Evolutionary conservation across 1,140 invertebrate genomes (phyloP), one percentile per base, ranked within the genome.

Genomic region (Lepidurus couesii): DNA sequence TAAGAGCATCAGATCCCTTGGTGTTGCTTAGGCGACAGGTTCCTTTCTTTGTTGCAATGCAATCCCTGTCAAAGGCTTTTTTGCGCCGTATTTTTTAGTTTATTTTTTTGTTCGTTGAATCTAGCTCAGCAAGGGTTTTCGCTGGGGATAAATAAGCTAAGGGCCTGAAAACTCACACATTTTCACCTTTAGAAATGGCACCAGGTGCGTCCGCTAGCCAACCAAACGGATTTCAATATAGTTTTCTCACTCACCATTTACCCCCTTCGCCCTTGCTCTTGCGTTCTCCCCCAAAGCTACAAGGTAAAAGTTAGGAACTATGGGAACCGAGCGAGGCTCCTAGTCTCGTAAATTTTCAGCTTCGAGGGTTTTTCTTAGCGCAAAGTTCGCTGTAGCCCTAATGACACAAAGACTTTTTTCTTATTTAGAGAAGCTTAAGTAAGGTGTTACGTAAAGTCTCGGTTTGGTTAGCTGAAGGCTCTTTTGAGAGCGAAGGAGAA

Each of bases 1-100:
- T n/a, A 21, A 65, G 16, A 65, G 13, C 53, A 13, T 65, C 16
- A 21, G 5, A 7, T 65, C 53, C 21, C 53, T 13, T 65, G 53
- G 53, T 21, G 53, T 65, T 65, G 53, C 13, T 65, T n/a, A 65
- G n/a, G 53, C 53, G 16, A 65, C 53, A 65, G 53, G 53, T 65
- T 65, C 5, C 6, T 65, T 9, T 16, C 53, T 65, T 65, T 65
- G 53, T 65, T 65, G 1, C 53, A 34, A 34, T 34, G 4, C 53
- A 65, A 65, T 21, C 53, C 53, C 53, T 21, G 8, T 1, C 34
- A 3, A 4, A 34, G 34, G 34, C 34, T 4, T 34, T 34, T 34
- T 34, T 34, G 34, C 34, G 34, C 34, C 34, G 34, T 34, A 34
- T 34, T 4, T 34, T 34, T 34, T 34, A 34, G 2, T 34, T 4